Percentiles rank a stretch among this genome's conserved stretches.
Conservation (phyloP, 2,888 invertebrate genomes). For the Pomacea canaliculata region DNA sequence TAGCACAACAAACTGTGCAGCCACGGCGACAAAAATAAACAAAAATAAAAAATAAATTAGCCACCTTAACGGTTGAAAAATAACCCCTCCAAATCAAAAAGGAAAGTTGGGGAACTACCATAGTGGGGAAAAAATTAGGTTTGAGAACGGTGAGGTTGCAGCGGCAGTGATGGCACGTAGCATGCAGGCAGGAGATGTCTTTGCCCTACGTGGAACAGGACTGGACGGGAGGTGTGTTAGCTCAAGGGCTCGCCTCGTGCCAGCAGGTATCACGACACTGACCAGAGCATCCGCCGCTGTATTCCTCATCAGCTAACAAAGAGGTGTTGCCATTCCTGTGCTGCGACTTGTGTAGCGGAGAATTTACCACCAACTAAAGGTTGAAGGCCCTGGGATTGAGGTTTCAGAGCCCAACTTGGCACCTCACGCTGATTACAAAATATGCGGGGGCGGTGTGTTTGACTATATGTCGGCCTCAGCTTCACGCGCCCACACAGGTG, state of each 20-base stretch:
- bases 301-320: not conserved
- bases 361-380: too few relatives aligned
- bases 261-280: constrained; percentile 9
- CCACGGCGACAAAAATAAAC: not conserved
- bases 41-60: not conserved
- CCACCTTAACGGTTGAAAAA: not conserved
- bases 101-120: not conserved
- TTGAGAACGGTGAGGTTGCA: constrained; percentile 3
- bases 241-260: constrained; percentile 4
- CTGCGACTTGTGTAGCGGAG: too few relatives aligned
- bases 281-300: constrained; percentile 3
- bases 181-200: not conserved
- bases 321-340: too few relatives aligned
- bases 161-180: constrained; percentile 1
- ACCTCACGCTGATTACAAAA: too few relatives aligned
- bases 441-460: too few relatives aligned
- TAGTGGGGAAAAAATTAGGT: not conserved
- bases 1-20: not conserved
- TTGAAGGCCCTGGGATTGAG: too few relatives aligned
- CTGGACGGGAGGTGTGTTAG: constrained; percentile 2
- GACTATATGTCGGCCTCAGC: too few relatives aligned
- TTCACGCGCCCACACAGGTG: too few relatives aligned
- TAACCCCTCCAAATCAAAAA: not conserved
- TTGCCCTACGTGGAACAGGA: too few relatives aligned
- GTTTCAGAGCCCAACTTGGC: too few relatives aligned